Base-by-base conservation (phyloP, 2,888 invertebrate genomes). In the Xestia xanthographa region DNA sequence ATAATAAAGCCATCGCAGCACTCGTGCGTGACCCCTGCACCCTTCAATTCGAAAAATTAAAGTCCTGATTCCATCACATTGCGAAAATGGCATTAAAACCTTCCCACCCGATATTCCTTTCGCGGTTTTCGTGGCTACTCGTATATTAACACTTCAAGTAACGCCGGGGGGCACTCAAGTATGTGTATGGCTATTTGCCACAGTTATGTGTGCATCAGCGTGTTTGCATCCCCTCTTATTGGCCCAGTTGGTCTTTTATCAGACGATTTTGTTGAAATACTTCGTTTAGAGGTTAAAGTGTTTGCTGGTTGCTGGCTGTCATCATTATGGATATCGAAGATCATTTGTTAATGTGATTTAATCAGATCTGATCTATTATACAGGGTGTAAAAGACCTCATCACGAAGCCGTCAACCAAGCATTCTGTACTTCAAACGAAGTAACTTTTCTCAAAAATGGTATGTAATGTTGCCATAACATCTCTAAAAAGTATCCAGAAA, bases 91-190 rank as follows among this genome's bases (percentile, higher is more conserved):
- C 50, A 41, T 65, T 38, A 50, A 62, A 72, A 41, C 38, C n/a
- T 14, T 5, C 50, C 6, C 34, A 34, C 58, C 60, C n/a, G 1
- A 84, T 73, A 79, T 34, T 50, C 50, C 43, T 34, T 17, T 58
- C 84, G 86, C 78, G 34, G 68, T 67, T 84, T 75, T 84, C n/a
- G 26, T 78, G 75, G 88, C 86, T 77, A 48, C 71, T 41, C 79
- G 70, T 72, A 87, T 83, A 87, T 86, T 86, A 87, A 82, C 82
- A 79, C 70, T 73, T 79, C 74, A 74, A 80, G 75, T 70, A 79
- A 77, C 74, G 78, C 82, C 72, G 41, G 56, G 48, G 70, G 83
- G 70, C 71, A 77, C 62, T 82, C 77, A 63, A 63, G 72, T 83
- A 82, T 83, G 82, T 86, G 75, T 58, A 76, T 34, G 73, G 73